Evolutionary conservation across 92 coral and sea anemone genomes (phyloP), one percentile per base, ranked within the genome.

Genomic region (Parazoanthus atlanticus): DNA sequence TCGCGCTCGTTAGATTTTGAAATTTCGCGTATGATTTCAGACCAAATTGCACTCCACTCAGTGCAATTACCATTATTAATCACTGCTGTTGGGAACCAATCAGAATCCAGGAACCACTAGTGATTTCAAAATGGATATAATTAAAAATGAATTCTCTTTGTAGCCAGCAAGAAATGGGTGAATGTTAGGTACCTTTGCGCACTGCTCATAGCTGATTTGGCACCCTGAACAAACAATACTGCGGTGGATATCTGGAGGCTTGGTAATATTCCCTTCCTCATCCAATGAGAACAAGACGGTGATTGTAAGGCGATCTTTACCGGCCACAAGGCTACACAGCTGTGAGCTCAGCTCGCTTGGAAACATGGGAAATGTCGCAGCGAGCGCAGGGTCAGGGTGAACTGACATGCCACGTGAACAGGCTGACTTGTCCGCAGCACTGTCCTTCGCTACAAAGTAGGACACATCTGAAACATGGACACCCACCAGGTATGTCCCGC

Each of bases 391-490:
- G 26, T 92, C 88, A 11, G 96, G 93, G 74, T 96, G 94, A 19
- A 94, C 90, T 3, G 99, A 95, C 43, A 90, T 64, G 10, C 95
- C 99, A 82, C 93, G 96, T 21, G 86, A 78, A 58, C 52, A 84
- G 5, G 99, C 99, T 21, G 92, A 93, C 81, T 85, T 84, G 88
- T 96, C 99, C 26, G 92, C 25, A 38, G 75, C 64, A 28, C 95
- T 92, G 78, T 83, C 90, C 89, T 96, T 95, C 9, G 92, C 74
- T 13, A 96, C 90, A 74, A 93, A 96, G 90, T 92, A 96, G 34
- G 97, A 92, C 38, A 95, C 97, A 86, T 96, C 99, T 23, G 99
- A 86, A 46, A 96, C 91, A 73, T 96, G 99, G 77, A 96, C 92
- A 29, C 94, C 95, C 41, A 96, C 92, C 54, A 77, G 76, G 88